A percentile compares a stretch with the other conserved stretches of the same genome.
phyloP scores from a whole-genome alignment of 2,797 vertebrate genomes.

The Urosaurus nigricauda region DNA sequence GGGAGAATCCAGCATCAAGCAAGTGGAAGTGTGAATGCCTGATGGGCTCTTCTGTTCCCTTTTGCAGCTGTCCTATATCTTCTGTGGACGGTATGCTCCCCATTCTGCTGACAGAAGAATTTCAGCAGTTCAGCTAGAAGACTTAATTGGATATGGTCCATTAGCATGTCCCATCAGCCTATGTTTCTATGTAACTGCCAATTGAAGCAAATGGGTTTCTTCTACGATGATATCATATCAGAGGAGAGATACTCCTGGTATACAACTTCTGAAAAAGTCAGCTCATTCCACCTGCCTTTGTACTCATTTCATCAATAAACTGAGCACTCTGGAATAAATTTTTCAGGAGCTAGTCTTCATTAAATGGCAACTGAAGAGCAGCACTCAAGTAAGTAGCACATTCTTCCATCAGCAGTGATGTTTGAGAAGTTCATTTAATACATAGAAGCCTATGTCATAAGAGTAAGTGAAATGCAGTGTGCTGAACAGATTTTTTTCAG shows the following conservation, averaged over 20 bases:
- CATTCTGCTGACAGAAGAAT: not conserved
- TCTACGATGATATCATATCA: constrained; percentile 20
- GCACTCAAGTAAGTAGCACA: constrained; percentile 2
- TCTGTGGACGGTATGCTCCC: not conserved
- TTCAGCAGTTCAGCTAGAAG: no score
- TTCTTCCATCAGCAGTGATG: not conserved
- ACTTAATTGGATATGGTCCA: no score
- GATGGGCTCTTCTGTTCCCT: not conserved
- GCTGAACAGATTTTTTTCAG: not conserved
- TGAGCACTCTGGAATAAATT: constrained; percentile 9
- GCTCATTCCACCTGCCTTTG: not conserved
- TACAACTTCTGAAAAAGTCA: not conserved
- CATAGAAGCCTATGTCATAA: not conserved
- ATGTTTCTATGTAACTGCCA: not conserved
- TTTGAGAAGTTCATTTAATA: constrained; percentile 8
- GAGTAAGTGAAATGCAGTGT: not conserved
- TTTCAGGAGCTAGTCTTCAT: constrained; percentile 14
- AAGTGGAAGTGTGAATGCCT: not conserved
- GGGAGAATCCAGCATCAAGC: not conserved
- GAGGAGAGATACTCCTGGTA: not conserved
- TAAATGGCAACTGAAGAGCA: constrained; percentile 21
- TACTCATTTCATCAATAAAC: constrained; percentile 22
- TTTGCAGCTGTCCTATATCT: not conserved
- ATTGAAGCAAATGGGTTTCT: not conserved
- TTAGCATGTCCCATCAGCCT: not conserved